Evolutionary conservation across 2,113 vertebrate genomes (phyloP).

Genomic region (Macheiramphus alcinus): DNA sequence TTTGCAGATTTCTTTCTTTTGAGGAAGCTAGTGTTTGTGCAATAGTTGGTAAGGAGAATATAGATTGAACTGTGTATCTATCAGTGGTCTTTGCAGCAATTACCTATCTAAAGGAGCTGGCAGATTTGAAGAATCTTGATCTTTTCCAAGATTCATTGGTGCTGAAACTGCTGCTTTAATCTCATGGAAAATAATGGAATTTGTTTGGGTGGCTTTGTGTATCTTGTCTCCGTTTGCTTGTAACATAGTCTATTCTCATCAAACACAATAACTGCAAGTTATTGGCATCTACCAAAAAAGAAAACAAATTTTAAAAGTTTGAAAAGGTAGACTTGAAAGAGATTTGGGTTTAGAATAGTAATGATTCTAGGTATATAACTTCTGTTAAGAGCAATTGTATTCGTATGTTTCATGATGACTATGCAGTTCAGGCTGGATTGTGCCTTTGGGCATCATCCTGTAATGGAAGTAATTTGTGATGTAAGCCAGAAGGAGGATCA

Average conservation of each 20-base stretch:
- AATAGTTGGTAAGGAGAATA: background rate
- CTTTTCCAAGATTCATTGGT: background rate
- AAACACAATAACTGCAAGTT: background rate
- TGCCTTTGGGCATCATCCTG: background rate
- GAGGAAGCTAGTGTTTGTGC: background rate
- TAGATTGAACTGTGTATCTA: background rate
- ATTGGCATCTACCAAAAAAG: background rate
- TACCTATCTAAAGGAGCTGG: background rate
- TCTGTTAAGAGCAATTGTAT: background rate
- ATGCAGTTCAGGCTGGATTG: background rate
- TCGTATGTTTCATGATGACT: background rate
- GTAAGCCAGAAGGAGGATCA: background rate
- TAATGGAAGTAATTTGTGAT: background rate
- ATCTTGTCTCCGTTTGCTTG: background rate
- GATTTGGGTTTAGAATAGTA: background rate
- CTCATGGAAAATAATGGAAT: background rate
- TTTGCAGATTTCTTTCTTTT: background rate
- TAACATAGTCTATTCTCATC: background rate
- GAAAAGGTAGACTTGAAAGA: background rate
- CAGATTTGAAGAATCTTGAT: background rate
- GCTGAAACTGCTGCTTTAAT: background rate
- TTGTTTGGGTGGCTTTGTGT: background rate
- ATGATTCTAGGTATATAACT: background rate
- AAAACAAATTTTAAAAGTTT: background rate
- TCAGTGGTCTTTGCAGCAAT: background rate